phyloP scores from a whole-genome alignment of 2,888 invertebrate genomes.

The Liopterus haemorrhoidalis region DNA sequence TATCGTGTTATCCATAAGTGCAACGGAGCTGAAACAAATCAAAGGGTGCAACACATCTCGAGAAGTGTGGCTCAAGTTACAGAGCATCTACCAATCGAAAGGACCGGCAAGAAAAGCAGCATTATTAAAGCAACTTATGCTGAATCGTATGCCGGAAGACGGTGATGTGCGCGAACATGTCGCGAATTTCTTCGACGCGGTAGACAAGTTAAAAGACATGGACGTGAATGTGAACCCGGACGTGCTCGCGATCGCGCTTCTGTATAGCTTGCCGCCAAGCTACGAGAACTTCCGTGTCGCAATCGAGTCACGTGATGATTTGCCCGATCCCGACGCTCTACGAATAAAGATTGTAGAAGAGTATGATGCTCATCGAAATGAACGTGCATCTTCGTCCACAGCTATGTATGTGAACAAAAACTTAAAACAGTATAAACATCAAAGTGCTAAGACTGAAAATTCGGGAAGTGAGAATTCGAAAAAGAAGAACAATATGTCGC shows the following conservation, averaged over 20 bases:
- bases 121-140: slow-evolving; percentile 36
- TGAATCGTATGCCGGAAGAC: slow-evolving; percentile 34
- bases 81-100: slow-evolving; percentile 35
- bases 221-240: slow-evolving; percentile 25
- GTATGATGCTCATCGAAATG: slow-evolving; percentile 28
- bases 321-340: slow-evolving; percentile 32
- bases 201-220: slow-evolving; percentile 38
- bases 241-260: slow-evolving; percentile 35
- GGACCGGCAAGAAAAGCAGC: slow-evolving; percentile 39
- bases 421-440: neutral
- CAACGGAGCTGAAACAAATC: slow-evolving; percentile 32
- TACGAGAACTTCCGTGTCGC: slow-evolving; percentile 39
- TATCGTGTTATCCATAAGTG: slow-evolving; percentile 1
- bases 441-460: slow-evolving; percentile 4
- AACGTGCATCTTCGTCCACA: neutral
- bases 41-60: slow-evolving; percentile 32
- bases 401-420: slow-evolving; percentile 3
- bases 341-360: slow-evolving; percentile 35
- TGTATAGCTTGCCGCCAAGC: slow-evolving; percentile 36
- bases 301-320: slow-evolving; percentile 37
- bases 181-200: slow-evolving; percentile 37
- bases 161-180: slow-evolving; percentile 36
- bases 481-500: slow-evolving; percentile 4
- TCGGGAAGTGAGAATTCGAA: slow-evolving; percentile 5
- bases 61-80: slow-evolving; percentile 36